These are phyloP conservation scores for Amblyopsis hoosieri DNA, from an alignment of 2,797 vertebrate genomes.

Conservation along the genomic window DNA sequence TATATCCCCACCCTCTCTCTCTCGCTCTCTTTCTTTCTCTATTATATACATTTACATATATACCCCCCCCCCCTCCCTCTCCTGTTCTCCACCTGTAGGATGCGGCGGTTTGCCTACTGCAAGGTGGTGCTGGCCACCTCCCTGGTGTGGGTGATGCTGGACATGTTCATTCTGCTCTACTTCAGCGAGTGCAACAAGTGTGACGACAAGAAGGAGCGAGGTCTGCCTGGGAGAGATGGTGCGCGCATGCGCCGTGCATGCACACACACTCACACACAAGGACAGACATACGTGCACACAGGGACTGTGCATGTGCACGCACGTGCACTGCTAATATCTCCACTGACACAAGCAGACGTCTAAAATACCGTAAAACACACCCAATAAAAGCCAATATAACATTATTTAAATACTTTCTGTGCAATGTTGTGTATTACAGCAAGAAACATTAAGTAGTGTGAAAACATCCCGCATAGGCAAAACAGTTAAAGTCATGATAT, in stretches of 20 bases:
- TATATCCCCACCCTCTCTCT: no score
- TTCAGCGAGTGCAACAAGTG: constrained; percentile 96
- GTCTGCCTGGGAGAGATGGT: constrained; percentile 91
- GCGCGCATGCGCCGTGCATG: constrained; percentile 49
- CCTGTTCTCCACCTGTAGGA: constrained; percentile 76
- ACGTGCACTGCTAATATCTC: not conserved
- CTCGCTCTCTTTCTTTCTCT: no score
- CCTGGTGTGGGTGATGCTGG: constrained; percentile 98
- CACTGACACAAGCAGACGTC: no score
- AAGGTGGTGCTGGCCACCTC: constrained; percentile 99
- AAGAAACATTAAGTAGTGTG: no score
- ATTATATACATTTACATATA: no score
- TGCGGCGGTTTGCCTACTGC: constrained; percentile 87
- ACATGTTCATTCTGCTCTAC: constrained; percentile 95
- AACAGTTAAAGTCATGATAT: no score
- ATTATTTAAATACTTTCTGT: no score
- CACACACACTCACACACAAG: not conserved
- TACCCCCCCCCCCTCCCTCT: constrained; percentile 31
- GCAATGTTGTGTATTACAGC: no score
- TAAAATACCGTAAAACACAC: no score
- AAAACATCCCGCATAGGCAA: no score
- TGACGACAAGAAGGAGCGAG: constrained; percentile 91
- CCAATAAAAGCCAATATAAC: no score
- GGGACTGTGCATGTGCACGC: not conserved
- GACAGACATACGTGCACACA: not conserved